phyloP scores from a whole-genome alignment of 2,113 vertebrate species.

The Porphyrio hochstetteri region DNA sequence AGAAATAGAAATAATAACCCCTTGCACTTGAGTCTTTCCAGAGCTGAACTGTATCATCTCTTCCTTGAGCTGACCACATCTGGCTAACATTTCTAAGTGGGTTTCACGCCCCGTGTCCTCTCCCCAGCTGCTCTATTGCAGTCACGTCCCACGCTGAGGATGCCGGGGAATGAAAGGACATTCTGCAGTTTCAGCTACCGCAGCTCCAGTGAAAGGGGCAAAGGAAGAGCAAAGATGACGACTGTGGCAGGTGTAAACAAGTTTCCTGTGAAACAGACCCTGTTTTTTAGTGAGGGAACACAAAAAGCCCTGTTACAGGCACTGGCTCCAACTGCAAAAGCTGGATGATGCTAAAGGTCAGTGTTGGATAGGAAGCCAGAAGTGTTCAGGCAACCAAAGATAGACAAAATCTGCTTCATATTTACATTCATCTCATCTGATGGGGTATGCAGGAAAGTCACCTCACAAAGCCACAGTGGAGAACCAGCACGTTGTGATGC shows the following conservation, averaged over 20 bases:
- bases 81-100: neutral
- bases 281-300: neutral
- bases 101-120: neutral
- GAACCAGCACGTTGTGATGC: neutral
- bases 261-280: neutral
- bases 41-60: neutral
- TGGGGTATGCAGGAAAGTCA: neutral
- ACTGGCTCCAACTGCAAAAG: neutral
- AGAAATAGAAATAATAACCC: neutral
- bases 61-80: neutral
- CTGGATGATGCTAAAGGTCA: neutral
- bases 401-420: neutral
- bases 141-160: neutral
- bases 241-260: conserved; percentile 4
- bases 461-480: neutral
- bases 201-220: neutral
- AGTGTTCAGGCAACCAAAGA: neutral
- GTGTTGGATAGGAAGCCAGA: neutral
- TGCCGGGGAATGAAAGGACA: neutral
- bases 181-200: neutral
- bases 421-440: neutral
- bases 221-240: neutral
- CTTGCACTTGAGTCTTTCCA: neutral
- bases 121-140: neutral
- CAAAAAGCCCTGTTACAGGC: conserved; percentile 12